Evolutionary conservation across 2,888 invertebrate genomes (phyloP).

Genomic region (Parelbella ahira): DNA sequence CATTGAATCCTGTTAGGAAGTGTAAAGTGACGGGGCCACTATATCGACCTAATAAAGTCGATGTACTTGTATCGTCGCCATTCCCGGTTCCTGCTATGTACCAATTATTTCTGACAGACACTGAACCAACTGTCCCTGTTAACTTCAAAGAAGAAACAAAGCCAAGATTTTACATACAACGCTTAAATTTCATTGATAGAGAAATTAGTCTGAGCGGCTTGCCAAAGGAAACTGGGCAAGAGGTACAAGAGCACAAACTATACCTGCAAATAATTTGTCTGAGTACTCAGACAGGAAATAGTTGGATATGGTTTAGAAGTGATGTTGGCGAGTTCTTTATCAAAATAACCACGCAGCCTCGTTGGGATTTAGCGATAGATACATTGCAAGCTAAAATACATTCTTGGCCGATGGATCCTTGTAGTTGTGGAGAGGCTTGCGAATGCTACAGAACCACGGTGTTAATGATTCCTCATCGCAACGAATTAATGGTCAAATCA

Average conservation of each 20-base stretch:
- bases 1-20: conserved; percentile 54
- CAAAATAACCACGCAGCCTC: conserved; percentile 59
- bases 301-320: conserved; percentile 69
- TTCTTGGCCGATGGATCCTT: conserved; percentile 62
- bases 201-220: conserved; percentile 50
- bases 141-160: conserved; percentile 41
- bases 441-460: conserved; percentile 64
- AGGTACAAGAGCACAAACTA: conserved; percentile 52
- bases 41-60: conserved; percentile 63
- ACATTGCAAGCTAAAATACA: conserved; percentile 52
- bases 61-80: conserved; percentile 58
- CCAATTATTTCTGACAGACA: conserved; percentile 51
- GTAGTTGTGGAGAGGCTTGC: conserved; percentile 64
- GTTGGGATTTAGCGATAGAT: conserved; percentile 64
- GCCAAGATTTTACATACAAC: conserved; percentile 50
- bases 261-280: conserved; percentile 62
- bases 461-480: conserved; percentile 61
- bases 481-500: conserved; percentile 62
- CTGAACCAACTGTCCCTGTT: conserved; percentile 58
- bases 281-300: conserved; percentile 54
- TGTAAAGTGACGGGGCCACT: conserved; percentile 64
- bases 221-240: conserved; percentile 52
- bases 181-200: conserved; percentile 59
- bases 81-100: conserved; percentile 44
- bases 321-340: conserved; percentile 65